Base-by-base conservation (phyloP, 2,888 invertebrate genomes). In the Mimachlamys varia region DNA sequence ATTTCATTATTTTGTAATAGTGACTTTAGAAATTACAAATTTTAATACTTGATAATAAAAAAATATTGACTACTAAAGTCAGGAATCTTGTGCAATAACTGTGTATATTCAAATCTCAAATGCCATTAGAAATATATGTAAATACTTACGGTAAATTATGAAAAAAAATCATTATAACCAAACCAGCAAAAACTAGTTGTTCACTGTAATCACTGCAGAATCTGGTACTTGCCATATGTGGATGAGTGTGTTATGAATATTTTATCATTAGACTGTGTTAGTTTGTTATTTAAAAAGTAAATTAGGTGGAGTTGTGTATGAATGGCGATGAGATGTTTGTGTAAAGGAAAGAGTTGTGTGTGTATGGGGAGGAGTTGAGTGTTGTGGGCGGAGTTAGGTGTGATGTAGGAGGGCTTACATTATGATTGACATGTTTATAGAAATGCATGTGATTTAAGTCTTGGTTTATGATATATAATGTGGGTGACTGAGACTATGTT, bases 401-500 rank as follows among this genome's bases (percentile, higher is more conserved):
- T 53, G 53, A 53, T 53, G 19, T 53, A 53, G 17, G 17, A 53
- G 53, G 53, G 53, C 19, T 53, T 53, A 53, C 44, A 44, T 44
- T n/a, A 44, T 44, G 44, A 44, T 44, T 44, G 44, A 44, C 44
- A 44, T 7, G 19, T 53, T 17, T 53, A 19, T 53, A 19, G 53
- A 53, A 53, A 53, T 53, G 53, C 19, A 53, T 10, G 53, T 53
- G 53, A 53, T 53, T 53, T 53, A 53, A 15, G 53, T 53, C 19
- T 53, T 12, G 15, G 44, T 44, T 44, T 44, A 5, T 7, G 19
- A 10, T 53, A 53, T 53, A 10, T 53, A 19, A 53, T 53, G 53
- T 53, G 53, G 53, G 53, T 53, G 53, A 53, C 53, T 76, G 76
- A 76, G 76, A 76, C 27, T 76, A 15, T 76, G 76, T 76, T 76